Evolutionary conservation across 92 coral and sea anemone genomes (phyloP), one percentile per base, ranked within the genome.

Genomic region (Actinernus sp.): DNA sequence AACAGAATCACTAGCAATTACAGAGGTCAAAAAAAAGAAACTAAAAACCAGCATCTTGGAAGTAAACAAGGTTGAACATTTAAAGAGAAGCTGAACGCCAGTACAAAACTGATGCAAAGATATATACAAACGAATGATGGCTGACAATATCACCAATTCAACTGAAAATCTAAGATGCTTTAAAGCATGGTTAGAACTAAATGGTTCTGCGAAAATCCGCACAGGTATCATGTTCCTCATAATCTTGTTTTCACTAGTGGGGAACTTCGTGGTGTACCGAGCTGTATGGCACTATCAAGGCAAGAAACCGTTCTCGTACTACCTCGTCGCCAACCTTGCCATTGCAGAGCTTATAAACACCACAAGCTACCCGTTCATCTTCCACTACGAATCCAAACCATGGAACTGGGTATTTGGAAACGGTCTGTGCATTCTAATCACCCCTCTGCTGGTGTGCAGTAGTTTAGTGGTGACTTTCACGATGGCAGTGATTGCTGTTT

Each of bases 321-420:
- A 41, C 20, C 66, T 75, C 57, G 63, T 75, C 45, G 46, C 65
- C 6, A 75, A 75, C 48, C 48, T n/a, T n/a, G n/a, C n/a, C n/a
- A n/a, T n/a, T n/a, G n/a, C n/a, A n/a, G n/a, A n/a, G n/a, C n/a
- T n/a, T 75, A 55, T 65, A 73, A 21, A 18, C 54, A 9, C 74
- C 82, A 45, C 74, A 75, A 55, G 64, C 38, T 55, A 49, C 13
- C 51, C 82, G 5, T 43, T 75, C 36, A 22, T 75, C 26, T 10
- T 54, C 2, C 55, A 7, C 20, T 22, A 44, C 44, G n/a, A 31
- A 1, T 3, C 29, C 21, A 56, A 23, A 21, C 22, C 27, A 16
- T 51, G 16, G 24, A 33, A 19, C 0, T 50, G 37, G 58, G 12
- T 13, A 25, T 28, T 36, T 19, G 16, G 45, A 3, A 1, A n/a